Base-by-base conservation (phyloP, 1,140 invertebrate species). In the Bicyclus anynana region DNA sequence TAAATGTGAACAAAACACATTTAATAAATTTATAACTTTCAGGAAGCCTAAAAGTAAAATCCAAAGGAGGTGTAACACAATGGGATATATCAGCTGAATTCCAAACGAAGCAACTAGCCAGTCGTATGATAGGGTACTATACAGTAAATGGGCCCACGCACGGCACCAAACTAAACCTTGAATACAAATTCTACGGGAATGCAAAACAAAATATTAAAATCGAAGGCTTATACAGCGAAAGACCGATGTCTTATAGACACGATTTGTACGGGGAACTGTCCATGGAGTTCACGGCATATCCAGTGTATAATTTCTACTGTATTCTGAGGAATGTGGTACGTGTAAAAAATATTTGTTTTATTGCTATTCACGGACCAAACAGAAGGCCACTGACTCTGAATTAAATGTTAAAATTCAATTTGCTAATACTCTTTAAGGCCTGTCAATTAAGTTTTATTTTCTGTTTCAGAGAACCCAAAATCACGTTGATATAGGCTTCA, bases 241-340 rank as follows among this genome's bases (percentile, higher is more conserved):
- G 91, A 35, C 90, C 92, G 0, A 59, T 90, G 23, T 82, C 82
- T 9, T 90, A 89, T 0, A 92, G 92, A 69, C 90, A 90, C 0
- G 89, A 94, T 51, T 90, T 92, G 12, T 90, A 90, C 35, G 93
- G 92, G 0, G 91, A 93, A 55, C 71, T 94, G 38, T 91, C 92
- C 27, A 79, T 96, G 35, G 90, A 92, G 16, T 94, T 93, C 7
- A 92, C 93, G 0, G 93, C 94, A 0, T 95, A 96, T 89, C 93
- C 94, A 0, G 91, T 93, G 47, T 91, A 94, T 5, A 95, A 96
- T 73, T 93, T 94, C 48, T 91, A 92, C 21, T 84, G 93, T n/a
- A 90, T 91, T 6, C 74, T 92, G 0, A 92, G 90, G 71, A 93
- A 93, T 71, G 88, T 90, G 78, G 92, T 92, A 80, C 83, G 86